These are phyloP conservation scores for Hetaerina americana DNA, from an alignment of 1,140 invertebrate genomes.

Conservation along the genomic window DNA sequence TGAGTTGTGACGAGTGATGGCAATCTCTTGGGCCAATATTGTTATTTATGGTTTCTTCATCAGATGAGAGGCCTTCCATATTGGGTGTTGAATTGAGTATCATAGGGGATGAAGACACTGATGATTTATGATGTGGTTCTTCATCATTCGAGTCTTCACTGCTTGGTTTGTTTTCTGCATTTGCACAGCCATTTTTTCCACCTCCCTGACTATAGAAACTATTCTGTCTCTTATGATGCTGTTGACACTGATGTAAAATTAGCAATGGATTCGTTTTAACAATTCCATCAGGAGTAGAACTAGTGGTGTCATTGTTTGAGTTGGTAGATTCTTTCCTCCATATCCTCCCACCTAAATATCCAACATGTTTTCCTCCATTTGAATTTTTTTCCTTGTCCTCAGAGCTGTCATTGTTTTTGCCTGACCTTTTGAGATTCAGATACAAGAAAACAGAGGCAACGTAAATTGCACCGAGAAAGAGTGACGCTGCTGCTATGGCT, in stretches of 20 bases:
- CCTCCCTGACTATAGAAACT: background rate
- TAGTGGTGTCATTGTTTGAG: background rate
- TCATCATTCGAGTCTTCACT: background rate
- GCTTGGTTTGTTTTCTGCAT: background rate
- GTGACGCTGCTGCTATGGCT: background rate
- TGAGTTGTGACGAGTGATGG: background rate
- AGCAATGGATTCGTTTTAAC: background rate
- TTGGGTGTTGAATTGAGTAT: background rate
- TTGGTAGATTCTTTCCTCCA: background rate
- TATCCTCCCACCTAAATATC: background rate
- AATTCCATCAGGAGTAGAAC: background rate
- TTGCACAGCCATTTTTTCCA: background rate
- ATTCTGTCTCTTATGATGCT: background rate
- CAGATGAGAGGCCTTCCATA: background rate
- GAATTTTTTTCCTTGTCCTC: too few relatives aligned
- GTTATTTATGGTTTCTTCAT: background rate
- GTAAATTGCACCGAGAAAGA: background rate
- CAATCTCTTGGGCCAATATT: background rate
- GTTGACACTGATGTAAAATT: background rate
- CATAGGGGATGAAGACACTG: background rate
- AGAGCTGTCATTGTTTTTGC: background rate
- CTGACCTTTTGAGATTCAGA: background rate
- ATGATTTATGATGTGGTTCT: background rate
- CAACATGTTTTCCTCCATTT: background rate
- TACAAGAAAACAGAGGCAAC: background rate